These are phyloP conservation scores for Myotis daubentonii DNA, from an alignment of 2,797 vertebrate species.

Conservation along the genomic window DNA sequence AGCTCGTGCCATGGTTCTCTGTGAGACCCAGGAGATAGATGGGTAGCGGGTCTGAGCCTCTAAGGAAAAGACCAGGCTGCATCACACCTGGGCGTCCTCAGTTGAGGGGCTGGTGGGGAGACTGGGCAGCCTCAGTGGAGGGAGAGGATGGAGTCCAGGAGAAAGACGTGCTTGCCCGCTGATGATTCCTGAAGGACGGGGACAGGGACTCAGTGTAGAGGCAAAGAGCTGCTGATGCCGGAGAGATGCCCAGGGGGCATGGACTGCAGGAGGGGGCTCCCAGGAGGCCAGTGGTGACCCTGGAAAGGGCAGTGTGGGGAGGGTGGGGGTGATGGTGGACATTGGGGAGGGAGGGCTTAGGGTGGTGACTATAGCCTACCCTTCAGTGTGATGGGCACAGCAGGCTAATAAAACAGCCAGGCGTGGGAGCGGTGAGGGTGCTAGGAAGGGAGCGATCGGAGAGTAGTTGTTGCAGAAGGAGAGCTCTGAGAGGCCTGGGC, in stretches of 20 bases:
- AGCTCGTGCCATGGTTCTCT: neutral
- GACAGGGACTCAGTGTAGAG: neutral
- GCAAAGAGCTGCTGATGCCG: neutral
- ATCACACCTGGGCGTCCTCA: too few relatives aligned
- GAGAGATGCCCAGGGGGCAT: neutral
- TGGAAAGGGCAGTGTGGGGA: neutral
- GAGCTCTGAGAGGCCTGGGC: rapidly evolving
- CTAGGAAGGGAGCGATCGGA: neutral
- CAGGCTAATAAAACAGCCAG: neutral
- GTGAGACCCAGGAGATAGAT: neutral
- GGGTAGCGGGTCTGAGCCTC: neutral
- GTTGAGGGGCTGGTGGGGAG: too few relatives aligned
- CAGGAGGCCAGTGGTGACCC: neutral
- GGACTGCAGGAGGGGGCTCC: neutral
- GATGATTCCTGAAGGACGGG: neutral
- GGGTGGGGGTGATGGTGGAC: neutral
- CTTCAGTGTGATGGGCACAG: neutral
- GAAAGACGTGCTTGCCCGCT: too few relatives aligned
- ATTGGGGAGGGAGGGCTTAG: rapidly evolving
- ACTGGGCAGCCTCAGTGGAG: rapidly evolving
- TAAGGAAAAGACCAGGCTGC: neutral
- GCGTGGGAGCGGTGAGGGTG: too few relatives aligned
- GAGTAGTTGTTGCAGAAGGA: neutral
- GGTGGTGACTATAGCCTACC: neutral
- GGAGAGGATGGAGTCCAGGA: neutral